Conservation (phyloP, 2,888 invertebrate genomes). For the Pogonocherus hispidulus region DNA sequence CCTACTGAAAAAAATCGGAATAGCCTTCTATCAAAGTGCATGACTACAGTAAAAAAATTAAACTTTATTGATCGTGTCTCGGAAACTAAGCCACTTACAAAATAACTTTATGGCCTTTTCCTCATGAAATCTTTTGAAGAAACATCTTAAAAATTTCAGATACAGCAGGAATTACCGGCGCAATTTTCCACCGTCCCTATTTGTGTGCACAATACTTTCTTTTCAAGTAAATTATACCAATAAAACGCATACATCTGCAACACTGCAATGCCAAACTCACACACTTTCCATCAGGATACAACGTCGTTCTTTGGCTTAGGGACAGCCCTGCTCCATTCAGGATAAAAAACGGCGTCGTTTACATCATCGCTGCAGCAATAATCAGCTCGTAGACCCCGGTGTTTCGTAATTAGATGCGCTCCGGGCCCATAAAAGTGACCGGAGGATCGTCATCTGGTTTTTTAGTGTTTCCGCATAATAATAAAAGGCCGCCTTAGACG, state of each 20-base stretch:
- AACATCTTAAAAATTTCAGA: too few species aligned
- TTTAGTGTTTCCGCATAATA: constrained; percentile 75
- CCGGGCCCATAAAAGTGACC: constrained; percentile 64
- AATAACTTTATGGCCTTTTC: too few species aligned
- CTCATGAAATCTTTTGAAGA: too few species aligned
- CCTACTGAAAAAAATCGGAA: too few species aligned
- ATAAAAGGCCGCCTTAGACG: constrained; percentile 72
- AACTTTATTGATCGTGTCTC: too few species aligned
- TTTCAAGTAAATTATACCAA: too few species aligned
- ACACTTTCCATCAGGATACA: background rate
- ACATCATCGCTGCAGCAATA: constrained; percentile 53
- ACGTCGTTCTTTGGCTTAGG: background rate
- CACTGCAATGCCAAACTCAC: background rate
- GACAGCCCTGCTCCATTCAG: constrained; percentile 17
- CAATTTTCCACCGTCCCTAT: too few species aligned
- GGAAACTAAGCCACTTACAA: too few species aligned
- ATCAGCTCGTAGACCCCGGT: constrained; percentile 55
- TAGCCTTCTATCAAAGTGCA: too few species aligned
- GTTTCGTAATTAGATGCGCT: constrained; percentile 68
- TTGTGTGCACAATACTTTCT: too few species aligned
- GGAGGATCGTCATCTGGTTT: constrained; percentile 74
- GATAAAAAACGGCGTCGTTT: constrained; percentile 48
- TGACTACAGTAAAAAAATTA: too few species aligned
- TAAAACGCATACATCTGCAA: background rate
- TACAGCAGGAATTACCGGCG: too few species aligned